phyloP scores from a whole-genome alignment of 2,888 invertebrate genomes.

The Mystacides longicornis region DNA sequence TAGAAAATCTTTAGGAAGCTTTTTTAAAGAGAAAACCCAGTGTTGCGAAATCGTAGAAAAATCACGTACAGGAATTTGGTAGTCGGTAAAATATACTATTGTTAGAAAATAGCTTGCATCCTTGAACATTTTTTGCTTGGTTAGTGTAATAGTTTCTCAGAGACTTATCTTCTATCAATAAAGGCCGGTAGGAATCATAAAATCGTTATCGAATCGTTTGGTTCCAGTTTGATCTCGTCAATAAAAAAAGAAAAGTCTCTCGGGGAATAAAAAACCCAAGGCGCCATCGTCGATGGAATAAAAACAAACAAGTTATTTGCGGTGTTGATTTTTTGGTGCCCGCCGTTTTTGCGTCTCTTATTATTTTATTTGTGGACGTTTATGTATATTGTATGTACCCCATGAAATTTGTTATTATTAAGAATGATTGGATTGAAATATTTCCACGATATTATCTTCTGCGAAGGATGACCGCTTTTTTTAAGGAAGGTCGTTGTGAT shows the following conservation, averaged over 20 bases:
- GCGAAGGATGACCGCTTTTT: neutral
- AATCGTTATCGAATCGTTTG: neutral
- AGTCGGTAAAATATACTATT: too few relatives aligned
- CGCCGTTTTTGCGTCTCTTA: too few relatives aligned
- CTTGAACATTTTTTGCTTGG: too few relatives aligned
- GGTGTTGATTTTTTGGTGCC: neutral
- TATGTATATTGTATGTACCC: neutral
- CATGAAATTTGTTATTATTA: neutral
- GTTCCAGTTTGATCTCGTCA: neutral
- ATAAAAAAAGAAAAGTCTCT: neutral
- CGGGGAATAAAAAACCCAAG: neutral
- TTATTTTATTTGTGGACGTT: neutral
- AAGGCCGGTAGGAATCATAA: neutral
- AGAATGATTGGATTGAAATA: neutral
- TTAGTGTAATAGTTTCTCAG: too few relatives aligned
- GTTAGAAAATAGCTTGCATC: too few relatives aligned
- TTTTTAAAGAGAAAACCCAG: too few relatives aligned
- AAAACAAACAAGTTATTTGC: constrained; percentile 1
- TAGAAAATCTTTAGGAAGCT: too few relatives aligned
- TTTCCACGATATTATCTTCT: neutral
- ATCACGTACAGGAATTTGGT: too few relatives aligned
- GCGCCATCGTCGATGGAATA: neutral
- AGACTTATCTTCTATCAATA: too few relatives aligned
- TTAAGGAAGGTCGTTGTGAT: neutral
- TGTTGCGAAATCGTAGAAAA: too few relatives aligned